Percentiles rank a stretch among this genome's conserved stretches.
These are phyloP conservation scores for Apis cerana DNA, from an alignment of 1,140 invertebrate species.

Conservation along the genomic window DNA sequence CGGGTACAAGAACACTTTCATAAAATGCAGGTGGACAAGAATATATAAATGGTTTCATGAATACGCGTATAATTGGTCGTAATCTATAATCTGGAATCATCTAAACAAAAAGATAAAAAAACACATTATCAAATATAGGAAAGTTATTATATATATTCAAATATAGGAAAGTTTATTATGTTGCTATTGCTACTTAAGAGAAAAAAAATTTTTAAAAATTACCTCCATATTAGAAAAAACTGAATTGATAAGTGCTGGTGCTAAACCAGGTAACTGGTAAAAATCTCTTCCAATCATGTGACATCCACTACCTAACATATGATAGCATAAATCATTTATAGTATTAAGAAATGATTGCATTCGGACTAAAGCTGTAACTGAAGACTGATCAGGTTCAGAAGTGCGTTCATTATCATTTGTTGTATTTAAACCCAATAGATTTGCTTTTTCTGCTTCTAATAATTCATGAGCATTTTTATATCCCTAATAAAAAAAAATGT, in stretches of 20 bases:
- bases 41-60: conserved; percentile 92
- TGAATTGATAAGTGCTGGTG: conserved; percentile 84
- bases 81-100: conserved; percentile 92
- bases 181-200: not conserved
- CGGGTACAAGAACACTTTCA: conserved; percentile 87
- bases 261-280: conserved; percentile 87
- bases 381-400: conserved; percentile 76
- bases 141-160: not conserved
- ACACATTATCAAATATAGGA: not conserved
- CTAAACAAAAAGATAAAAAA: conserved; percentile 66
- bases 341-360: conserved; percentile 91
- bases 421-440: conserved; percentile 84
- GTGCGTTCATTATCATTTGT: conserved; percentile 74
- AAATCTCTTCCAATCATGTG: conserved; percentile 91
- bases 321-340: conserved; percentile 88
- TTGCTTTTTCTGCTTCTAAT: conserved; percentile 86
- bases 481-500: conserved; percentile 74
- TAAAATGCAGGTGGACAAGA: conserved; percentile 91
- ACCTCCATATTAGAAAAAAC: conserved; percentile 87
- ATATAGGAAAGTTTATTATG: not conserved
- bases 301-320: conserved; percentile 89
- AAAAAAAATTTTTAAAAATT: conserved; percentile 48
- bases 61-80: conserved; percentile 90
- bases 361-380: conserved; percentile 85
- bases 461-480: conserved; percentile 87